Evolutionary conservation across 2,888 invertebrate genomes (phyloP).

Genomic region (Elegia similella): DNA sequence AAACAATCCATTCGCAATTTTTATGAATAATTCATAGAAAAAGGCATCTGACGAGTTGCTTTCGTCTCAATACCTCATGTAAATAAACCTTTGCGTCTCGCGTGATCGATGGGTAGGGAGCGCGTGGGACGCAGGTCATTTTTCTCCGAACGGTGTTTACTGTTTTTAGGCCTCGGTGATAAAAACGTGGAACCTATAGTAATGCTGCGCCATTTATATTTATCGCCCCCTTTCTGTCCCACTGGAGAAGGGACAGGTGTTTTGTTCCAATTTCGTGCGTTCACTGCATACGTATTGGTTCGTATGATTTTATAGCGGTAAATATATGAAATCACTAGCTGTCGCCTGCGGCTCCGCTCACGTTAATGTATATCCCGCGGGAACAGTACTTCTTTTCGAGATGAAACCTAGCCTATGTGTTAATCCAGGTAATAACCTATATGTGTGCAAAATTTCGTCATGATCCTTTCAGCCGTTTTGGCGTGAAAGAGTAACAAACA

Average conservation of each 20-base stretch:
- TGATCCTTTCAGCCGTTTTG: too few species aligned
- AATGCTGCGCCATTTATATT: conserved; percentile 6
- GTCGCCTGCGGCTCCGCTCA: too few species aligned
- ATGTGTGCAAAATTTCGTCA: too few species aligned
- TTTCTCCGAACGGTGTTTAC: conserved; percentile 11
- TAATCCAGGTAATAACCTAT: too few species aligned
- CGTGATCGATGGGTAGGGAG: not conserved
- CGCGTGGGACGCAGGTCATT: not conserved
- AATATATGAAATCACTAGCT: too few species aligned
- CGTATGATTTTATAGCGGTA: too few species aligned
- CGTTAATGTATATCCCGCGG: too few species aligned
- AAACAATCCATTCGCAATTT: not conserved
- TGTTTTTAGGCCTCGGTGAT: conserved; percentile 1
- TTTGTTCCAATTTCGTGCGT: not conserved
- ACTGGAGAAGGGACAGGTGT: not conserved
- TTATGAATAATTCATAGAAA: conserved; percentile 6
- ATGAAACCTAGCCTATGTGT: too few species aligned
- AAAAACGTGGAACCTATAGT: not conserved
- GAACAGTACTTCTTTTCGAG: too few species aligned
- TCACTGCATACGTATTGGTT: not conserved
- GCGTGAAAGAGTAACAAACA: too few species aligned
- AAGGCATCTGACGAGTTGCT: not conserved
- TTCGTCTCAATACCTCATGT: conserved; percentile 3
- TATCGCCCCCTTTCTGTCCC: not conserved
- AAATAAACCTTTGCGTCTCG: not conserved